Percentiles rank a stretch among this genome's conserved stretches.
These are phyloP conservation scores for Toxostoma redivivum DNA, from an alignment of 2,113 vertebrate genomes.

Conservation along the genomic window DNA sequence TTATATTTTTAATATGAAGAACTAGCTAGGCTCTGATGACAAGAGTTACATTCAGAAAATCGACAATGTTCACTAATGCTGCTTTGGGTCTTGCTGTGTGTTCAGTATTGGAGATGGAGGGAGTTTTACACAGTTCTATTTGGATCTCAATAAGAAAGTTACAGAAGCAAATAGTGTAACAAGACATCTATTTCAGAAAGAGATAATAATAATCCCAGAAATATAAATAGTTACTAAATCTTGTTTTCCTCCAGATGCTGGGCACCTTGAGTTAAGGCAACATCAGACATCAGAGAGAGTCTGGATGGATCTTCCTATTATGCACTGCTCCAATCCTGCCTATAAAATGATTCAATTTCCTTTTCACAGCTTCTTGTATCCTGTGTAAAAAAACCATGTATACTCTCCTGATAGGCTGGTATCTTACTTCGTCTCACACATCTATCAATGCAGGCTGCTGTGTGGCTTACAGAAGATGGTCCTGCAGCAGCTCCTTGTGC, in stretches of 20 bases:
- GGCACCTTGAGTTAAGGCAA: fast-evolving
- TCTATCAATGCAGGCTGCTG: too few relatives aligned
- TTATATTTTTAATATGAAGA: neutral
- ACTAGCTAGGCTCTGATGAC: neutral
- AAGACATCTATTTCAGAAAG: neutral
- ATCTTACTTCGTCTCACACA: neutral
- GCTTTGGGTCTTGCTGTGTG: neutral
- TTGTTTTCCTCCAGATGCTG: neutral
- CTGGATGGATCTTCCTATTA: neutral
- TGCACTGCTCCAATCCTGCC: neutral
- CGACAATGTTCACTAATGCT: neutral
- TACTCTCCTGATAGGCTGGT: neutral
- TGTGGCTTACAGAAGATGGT: neutral
- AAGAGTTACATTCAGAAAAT: neutral
- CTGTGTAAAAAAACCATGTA: neutral
- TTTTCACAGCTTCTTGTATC: neutral
- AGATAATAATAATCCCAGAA: neutral
- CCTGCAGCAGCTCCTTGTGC: fast-evolving
- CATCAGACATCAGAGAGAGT: neutral
- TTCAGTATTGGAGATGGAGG: neutral
- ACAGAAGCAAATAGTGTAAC: neutral
- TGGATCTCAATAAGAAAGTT: neutral
- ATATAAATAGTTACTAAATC: neutral
- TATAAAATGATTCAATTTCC: neutral
- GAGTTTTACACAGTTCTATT: neutral